A percentile compares a stretch with the other conserved stretches of the same genome.
Evolutionary conservation across 1,140 invertebrate genomes (phyloP).

Genomic region (Leguminivora glycinivorella): DNA sequence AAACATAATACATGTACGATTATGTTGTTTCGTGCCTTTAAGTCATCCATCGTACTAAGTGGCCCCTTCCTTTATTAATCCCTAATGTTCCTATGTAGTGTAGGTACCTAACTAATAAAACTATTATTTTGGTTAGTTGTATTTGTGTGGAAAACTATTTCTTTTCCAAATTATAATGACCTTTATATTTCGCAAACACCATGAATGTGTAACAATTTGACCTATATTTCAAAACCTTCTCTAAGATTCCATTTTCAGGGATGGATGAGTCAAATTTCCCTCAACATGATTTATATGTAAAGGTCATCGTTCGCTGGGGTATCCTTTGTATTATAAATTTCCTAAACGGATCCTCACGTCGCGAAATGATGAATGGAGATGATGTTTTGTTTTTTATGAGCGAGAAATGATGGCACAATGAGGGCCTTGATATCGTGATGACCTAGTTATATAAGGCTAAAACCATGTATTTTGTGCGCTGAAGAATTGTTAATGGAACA

Average conservation of each 20-base stretch:
- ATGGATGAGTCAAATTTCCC: slow-evolving; percentile 6
- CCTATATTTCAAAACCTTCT: slow-evolving; percentile 3
- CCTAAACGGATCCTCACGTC: slow-evolving; percentile 20
- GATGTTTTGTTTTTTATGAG: slow-evolving; percentile 25
- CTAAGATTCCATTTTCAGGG: slow-evolving; percentile 16
- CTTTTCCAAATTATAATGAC: too few species aligned
- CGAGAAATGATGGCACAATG: slow-evolving; percentile 6
- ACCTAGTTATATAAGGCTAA: neutral
- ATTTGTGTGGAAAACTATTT: too few species aligned
- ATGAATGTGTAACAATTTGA: neutral
- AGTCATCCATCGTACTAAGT: too few species aligned
- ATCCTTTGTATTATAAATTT: slow-evolving; percentile 24
- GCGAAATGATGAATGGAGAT: slow-evolving; percentile 20
- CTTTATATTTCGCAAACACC: too few species aligned
- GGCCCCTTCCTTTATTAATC: too few species aligned
- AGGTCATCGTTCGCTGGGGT: slow-evolving; percentile 14
- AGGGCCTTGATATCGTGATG: neutral
- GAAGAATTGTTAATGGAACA: too few species aligned
- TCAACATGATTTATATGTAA: slow-evolving; percentile 21
- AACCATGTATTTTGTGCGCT: neutral
- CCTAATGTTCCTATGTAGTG: too few species aligned
- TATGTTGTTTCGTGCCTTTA: too few species aligned
- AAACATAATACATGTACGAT: too few species aligned
- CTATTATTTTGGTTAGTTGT: too few species aligned
- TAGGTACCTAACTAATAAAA: too few species aligned